phyloP scores from a whole-genome alignment of 1,140 invertebrate genomes.

The Pseudomyrmex cubaensis region DNA sequence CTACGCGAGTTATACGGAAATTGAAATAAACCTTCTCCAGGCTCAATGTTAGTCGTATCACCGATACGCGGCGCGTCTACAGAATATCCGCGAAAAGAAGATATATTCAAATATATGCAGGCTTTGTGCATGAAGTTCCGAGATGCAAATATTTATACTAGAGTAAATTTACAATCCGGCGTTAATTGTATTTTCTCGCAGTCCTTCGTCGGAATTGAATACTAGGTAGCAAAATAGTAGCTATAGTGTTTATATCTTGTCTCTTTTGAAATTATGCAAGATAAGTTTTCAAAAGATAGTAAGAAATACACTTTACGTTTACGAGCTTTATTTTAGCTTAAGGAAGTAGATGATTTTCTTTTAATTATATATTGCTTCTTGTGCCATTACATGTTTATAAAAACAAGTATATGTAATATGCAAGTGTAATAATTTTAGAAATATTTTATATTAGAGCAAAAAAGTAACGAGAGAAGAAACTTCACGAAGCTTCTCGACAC shows the following conservation, averaged over 20 bases:
- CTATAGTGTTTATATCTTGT: conserved; percentile 3
- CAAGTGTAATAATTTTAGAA: neutral
- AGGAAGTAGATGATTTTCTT: neutral
- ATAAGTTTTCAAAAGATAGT: conserved; percentile 34
- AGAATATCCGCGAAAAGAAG: conserved; percentile 29
- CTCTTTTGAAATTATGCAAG: conserved; percentile 33
- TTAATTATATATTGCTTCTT: neutral
- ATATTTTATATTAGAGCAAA: neutral
- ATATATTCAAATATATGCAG: conserved; percentile 60
- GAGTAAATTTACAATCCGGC: conserved; percentile 46
- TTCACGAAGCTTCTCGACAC: neutral
- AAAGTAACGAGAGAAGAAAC: neutral
- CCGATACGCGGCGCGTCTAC: conserved; percentile 35
- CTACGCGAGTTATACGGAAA: conserved; percentile 43
- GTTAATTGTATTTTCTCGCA: conserved; percentile 60
- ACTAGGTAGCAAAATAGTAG: conserved; percentile 30
- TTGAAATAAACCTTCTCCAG: conserved; percentile 43
- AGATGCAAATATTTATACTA: conserved; percentile 55
- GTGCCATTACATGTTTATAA: neutral
- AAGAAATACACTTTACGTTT: conserved; percentile 7
- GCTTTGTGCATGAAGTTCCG: conserved; percentile 29
- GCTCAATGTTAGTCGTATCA: conserved; percentile 53
- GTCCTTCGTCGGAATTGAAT: conserved; percentile 34
- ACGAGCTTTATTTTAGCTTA: neutral
- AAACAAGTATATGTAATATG: neutral